Evolutionary conservation across 2,888 invertebrate genomes (phyloP), one percentile per base, ranked within the genome.

Genomic region (Drosophila seclusa): DNA sequence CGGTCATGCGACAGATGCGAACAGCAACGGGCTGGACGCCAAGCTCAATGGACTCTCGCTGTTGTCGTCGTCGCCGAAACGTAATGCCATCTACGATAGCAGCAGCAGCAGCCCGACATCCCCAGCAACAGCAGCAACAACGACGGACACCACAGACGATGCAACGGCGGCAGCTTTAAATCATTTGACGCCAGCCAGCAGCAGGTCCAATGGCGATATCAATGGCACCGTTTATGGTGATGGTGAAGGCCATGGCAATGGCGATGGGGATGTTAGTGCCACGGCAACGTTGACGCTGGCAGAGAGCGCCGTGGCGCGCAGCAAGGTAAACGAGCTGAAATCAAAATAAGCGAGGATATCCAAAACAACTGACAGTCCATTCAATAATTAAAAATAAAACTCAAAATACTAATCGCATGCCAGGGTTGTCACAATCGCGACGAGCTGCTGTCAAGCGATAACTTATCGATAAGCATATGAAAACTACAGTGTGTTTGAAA

Each of bases 71-170:
- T 85, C 85, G 38, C 78, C 90, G n/a, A 85, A 85, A 45, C 80
- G 85, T 18, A 90, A 88, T 71, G 85, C 90, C 59, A 85, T 85
- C 54, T 90, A 85, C 31, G 86, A 89, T 24, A 80, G 55, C 53
- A 24, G 31, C 53, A 53, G 76, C 64, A 13, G 38, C 54, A 63
- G 45, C 65, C 74, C 66, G 53, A 18, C 24, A 36, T 10, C 32
- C 21, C 36, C 53, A 24, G 31, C 53, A 29, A 78, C 63, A 29
- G 59, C 45, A 11, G 38, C 57, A 65, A 52, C 77, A 73, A 65
- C 67, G 68, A 63, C 42, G 27, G 89, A 90, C 49, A 83, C 90
- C 40, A 79, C 90, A 36, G 85, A 87, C 32, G 80, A 85, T 73
- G 78, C 72, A 18, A 40, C 66, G 16, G 38, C 49, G 2, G 21